Base-by-base conservation (phyloP, 2,888 invertebrate genomes). In the Pandemis corylana region DNA sequence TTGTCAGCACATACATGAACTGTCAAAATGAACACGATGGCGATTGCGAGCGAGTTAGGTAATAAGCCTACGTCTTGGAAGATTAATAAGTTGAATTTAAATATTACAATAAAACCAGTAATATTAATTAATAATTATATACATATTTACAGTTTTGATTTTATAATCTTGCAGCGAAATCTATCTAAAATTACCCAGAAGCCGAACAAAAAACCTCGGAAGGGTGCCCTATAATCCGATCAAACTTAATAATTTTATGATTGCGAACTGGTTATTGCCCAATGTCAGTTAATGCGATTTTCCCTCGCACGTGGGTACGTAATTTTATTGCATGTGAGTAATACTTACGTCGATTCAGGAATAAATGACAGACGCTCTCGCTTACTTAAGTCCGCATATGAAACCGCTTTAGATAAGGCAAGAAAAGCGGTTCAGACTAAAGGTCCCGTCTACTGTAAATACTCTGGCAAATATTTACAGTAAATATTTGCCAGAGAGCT, bases 61-160 rank as follows among this genome's bases (percentile, higher is more conserved):
- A n/a, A n/a, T n/a, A n/a, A n/a, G n/a, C n/a, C n/a, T n/a, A n/a
- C n/a, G n/a, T 20, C 6, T 20, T 59, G 28, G 28, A 59, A 28
- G 20, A 59, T 59, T 59, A 28, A 28, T 59, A 28, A 59, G 28
- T 59, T 4, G 0, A 59, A 28, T 59, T 59, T 12, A 28, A 28
- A 12, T 28, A 28, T 9, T 28, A 59, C 28, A 86, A 86, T 87
- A 83, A 83, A 87, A 87, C 83, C 83, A 81, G 79, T 85, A 89
- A 90, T 90, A 90, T 91, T 90, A 89, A 89, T 89, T 91, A 91
- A 86, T 85, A 87, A 89, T 85, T 93, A 93, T 93, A 86, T 94
- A 94, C 93, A 94, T 94, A 93, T 94, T 93, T 93, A 93, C 93
- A 93, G 89, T 90, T 91, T 91, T 86, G 83, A 85, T 87, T 84